Evolutionary conservation across 2,797 vertebrate species (phyloP).

Genomic region (Petrocephalus sullivani): DNA sequence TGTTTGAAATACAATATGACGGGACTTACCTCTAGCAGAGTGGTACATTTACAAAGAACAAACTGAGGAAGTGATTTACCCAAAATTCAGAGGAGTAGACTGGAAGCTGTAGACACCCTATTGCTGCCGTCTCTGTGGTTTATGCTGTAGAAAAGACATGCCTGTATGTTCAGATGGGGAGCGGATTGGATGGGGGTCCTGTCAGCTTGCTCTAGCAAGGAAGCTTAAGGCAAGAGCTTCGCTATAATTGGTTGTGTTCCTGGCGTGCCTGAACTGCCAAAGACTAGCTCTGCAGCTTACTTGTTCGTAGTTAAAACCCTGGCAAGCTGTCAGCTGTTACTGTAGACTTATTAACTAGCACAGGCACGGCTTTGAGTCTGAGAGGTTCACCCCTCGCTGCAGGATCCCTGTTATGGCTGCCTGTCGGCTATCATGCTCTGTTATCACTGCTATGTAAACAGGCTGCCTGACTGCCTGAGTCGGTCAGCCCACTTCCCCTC

Average conservation of each 20-base stretch:
- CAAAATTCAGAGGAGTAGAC: conserved; percentile 51
- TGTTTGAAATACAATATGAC: neutral
- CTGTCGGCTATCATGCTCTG: neutral
- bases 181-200: conserved; percentile 59
- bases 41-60: conserved; percentile 17
- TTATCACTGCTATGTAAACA: neutral
- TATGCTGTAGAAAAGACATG: conserved; percentile 49
- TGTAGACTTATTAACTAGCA: conserved; percentile 42
- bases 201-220: conserved; percentile 54
- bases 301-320: conserved; percentile 62
- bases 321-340: conserved; percentile 56
- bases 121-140: neutral
- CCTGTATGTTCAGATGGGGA: conserved; percentile 58
- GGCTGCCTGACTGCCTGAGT: neutral
- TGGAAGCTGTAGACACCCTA: neutral
- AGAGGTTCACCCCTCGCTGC: conserved; percentile 36
- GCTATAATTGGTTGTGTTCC: conserved; percentile 68
- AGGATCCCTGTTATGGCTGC: neutral
- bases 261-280: conserved; percentile 48
- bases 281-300: conserved; percentile 37
- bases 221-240: conserved; percentile 53
- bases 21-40: neutral
- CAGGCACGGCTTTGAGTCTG: conserved; percentile 23
- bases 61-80: conserved; percentile 64
- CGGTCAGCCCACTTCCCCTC: neutral